Evolutionary conservation across 2,797 vertebrate genomes (phyloP), one percentile per base, ranked within the genome.

Genomic region (Chanos chanos): DNA sequence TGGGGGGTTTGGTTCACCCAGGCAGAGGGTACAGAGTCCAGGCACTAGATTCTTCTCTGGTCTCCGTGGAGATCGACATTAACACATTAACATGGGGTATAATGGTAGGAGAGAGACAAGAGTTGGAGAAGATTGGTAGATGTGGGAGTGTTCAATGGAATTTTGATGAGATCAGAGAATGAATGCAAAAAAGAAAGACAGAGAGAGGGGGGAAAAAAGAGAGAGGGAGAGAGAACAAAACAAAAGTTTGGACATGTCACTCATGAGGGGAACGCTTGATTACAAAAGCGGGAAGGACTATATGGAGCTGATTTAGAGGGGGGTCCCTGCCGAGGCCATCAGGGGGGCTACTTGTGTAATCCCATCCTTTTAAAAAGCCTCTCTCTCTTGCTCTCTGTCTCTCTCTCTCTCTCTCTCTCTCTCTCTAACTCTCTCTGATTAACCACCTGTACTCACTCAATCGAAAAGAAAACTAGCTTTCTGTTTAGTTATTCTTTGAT

Each of bases 81-180:
- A 62, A 68, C 36, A 63, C 30, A 48, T 51, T 64, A 40, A 50
- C 18, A 12, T 28, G n/a, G n/a, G n/a, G 31, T n/a, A 40, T 74
- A 74, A 79, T 81, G 78, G 54, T 59, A 68, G 73, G 75, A 82
- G 37, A 63, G 63, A 47, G 65, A 73, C 28, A 4, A 70, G 71
- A 62, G 72, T 70, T 59, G 77, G 78, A 25, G 77, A 73, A 70
- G 81, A 83, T 76, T 86, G 79, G n/a, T n/a, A 84, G 80, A 86
- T 83, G 82, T 53, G 19, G 28, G 51, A 85, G 78, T 73, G 68
- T 75, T 71, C 76, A 70, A 64, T 52, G 75, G 85, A 86, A 88
- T 88, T 80, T 82, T 80, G 83, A 89, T 86, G 83, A 87, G 86
- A 85, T 37, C 63, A 75, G 81, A 81, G 84, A 81, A 55, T 75